These are phyloP conservation scores for Pimephales promelas DNA, from an alignment of 2,113 vertebrate genomes.

Conservation along the genomic window DNA sequence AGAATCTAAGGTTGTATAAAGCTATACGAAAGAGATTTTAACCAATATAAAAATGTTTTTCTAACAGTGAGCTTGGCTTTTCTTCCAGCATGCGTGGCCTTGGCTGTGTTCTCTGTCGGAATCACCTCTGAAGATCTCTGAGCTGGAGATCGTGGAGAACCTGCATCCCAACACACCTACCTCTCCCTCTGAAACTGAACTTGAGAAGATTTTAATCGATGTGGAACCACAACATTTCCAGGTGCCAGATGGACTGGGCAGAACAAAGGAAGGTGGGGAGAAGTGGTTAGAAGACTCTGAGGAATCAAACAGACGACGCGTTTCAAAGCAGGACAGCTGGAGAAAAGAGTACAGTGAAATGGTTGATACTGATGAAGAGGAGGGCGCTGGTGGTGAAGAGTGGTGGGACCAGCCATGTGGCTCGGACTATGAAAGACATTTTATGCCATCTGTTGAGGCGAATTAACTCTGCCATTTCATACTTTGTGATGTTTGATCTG, in stretches of 20 bases:
- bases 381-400: slow-evolving; percentile 20
- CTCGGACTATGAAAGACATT: slow-evolving; percentile 57
- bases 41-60: neutral
- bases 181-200: neutral
- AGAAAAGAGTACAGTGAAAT: slow-evolving; percentile 50
- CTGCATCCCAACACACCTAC: neutral
- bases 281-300: neutral
- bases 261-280: neutral
- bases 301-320: neutral
- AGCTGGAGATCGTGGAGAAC: slow-evolving; percentile 27
- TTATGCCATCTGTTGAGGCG: slow-evolving; percentile 35
- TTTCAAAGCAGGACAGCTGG: neutral
- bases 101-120: neutral
- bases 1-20: neutral
- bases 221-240: neutral
- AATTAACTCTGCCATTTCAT: neutral
- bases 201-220: neutral
- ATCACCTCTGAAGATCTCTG: slow-evolving; percentile 1
- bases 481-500: neutral
- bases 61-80: neutral
- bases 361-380: slow-evolving; percentile 52
- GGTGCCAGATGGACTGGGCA: neutral
- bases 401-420: neutral
- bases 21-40: neutral
- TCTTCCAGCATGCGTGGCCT: slow-evolving; percentile 11